Percentiles rank a stretch among this genome's conserved stretches.
phyloP scores from a whole-genome alignment of 1,140 invertebrate genomes.

The Trichonephila inaurata region DNA sequence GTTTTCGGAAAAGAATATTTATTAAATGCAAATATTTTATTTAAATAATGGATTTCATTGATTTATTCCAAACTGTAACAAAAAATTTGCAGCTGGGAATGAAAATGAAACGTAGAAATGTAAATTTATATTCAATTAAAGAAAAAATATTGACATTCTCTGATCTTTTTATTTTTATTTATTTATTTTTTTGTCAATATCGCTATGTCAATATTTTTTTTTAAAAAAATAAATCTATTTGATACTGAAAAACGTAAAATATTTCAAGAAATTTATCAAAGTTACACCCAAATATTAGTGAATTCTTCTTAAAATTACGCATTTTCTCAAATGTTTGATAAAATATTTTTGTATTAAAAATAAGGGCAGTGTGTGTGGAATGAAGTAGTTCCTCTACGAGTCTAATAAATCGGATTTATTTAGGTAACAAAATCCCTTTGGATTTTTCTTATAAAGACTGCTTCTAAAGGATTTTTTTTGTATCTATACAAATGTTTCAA shows the following conservation, averaged over 20 bases:
- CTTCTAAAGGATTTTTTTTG: too few relatives aligned
- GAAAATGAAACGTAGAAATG: background rate
- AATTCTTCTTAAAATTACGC: too few relatives aligned
- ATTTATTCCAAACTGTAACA: background rate
- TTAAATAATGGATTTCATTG: slow-evolving; percentile 7
- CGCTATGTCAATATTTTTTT: background rate
- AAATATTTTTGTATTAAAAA: too few relatives aligned
- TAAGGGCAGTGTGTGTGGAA: too few relatives aligned
- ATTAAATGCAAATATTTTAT: background rate
- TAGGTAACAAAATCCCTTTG: too few relatives aligned
- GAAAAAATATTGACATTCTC: background rate
- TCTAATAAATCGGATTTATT: too few relatives aligned
- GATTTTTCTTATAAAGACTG: too few relatives aligned
- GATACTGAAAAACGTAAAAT: background rate
- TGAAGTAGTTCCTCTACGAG: too few relatives aligned
- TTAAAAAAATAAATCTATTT: background rate
- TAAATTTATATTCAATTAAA: background rate
- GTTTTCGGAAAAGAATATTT: background rate
- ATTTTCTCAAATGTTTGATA: too few relatives aligned
- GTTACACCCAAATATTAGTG: background rate
- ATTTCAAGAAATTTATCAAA: background rate
- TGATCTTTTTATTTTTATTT: background rate
- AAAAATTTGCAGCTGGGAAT: background rate
- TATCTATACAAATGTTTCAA: too few relatives aligned
- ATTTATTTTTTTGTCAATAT: background rate